A percentile compares a stretch with the other conserved stretches of the same genome.
phyloP scores from a whole-genome alignment of 2,888 invertebrate genomes.

The Trichogramma dendrolimi region DNA sequence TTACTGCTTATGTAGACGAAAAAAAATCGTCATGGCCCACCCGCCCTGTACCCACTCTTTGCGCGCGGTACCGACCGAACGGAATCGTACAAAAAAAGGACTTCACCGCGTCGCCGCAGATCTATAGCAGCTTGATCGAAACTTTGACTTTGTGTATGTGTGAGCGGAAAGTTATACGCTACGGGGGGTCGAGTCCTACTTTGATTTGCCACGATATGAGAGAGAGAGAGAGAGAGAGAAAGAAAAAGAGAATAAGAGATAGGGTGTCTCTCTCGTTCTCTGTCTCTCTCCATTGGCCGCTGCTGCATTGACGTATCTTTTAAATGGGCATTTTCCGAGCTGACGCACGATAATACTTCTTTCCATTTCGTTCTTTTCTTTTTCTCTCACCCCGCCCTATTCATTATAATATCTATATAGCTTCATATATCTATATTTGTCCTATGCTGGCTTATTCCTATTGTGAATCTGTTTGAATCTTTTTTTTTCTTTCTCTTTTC shows the following conservation, averaged over 20 bases:
- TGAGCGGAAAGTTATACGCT: neutral
- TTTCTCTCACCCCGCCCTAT: conserved; percentile 7
- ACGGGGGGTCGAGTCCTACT: conserved; percentile 9
- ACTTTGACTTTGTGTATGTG: no score
- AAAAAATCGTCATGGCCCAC: no score
- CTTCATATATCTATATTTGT: no score
- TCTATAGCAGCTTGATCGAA: no score
- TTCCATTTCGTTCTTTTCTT: conserved; percentile 13
- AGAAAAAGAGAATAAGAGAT: no score
- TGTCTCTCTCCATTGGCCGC: no score
- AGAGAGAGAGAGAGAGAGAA: neutral
- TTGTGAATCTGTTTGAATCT: no score
- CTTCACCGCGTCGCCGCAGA: conserved; percentile 18
- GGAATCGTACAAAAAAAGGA: conserved; percentile 29
- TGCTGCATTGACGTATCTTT: conserved; percentile 25
- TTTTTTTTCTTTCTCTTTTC: conserved; percentile 14
- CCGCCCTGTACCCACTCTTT: no score
- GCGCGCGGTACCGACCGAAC: conserved; percentile 14
- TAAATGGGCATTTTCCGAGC: conserved; percentile 28
- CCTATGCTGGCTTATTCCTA: no score
- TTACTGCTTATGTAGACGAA: no score
- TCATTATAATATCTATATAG: neutral
- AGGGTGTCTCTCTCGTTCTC: no score
- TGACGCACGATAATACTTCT: conserved; percentile 28
- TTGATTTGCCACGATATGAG: conserved; percentile 21